Percentiles rank a stretch among this genome's conserved stretches.
phyloP scores from a whole-genome alignment of 2,888 invertebrate genomes.

The Nemotelus pantherinus region DNA sequence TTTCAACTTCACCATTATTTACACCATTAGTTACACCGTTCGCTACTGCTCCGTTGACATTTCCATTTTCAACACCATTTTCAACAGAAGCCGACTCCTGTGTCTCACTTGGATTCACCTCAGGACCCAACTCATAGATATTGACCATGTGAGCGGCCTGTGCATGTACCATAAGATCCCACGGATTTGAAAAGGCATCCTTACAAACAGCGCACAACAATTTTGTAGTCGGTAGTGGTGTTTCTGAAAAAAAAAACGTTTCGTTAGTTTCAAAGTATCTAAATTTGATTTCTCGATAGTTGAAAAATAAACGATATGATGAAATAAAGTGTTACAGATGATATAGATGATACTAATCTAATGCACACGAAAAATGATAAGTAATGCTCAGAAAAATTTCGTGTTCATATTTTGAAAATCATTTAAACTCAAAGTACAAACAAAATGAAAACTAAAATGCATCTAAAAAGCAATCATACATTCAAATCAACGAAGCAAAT shows the following conservation, averaged over 20 bases:
- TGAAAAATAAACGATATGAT: too few species aligned
- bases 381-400: too few species aligned
- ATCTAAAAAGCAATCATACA: too few species aligned
- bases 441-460: too few species aligned
- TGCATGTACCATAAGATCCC: conserved; percentile 77
- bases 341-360: too few species aligned
- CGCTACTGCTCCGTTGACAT: conserved; percentile 1
- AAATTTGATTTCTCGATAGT: too few species aligned
- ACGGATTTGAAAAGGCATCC: conserved; percentile 73
- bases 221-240: conserved; percentile 64
- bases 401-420: too few species aligned
- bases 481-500: too few species aligned
- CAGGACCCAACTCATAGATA: conserved; percentile 72
- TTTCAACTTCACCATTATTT: conserved; percentile 30
- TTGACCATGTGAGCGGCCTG: conserved; percentile 76
- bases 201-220: conserved; percentile 74
- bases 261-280: too few species aligned
- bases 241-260: conserved; percentile 54
- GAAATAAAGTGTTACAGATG: too few species aligned
- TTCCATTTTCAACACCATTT: conserved; percentile 41
- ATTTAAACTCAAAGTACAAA: too few species aligned
- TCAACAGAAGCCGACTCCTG: conserved; percentile 16
- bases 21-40: not conserved
- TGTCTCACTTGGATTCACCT: conserved; percentile 53
- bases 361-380: too few species aligned